Evolutionary conservation across 2,797 vertebrate species (phyloP).

Genomic region (Coregonus ussuriensis): DNA sequence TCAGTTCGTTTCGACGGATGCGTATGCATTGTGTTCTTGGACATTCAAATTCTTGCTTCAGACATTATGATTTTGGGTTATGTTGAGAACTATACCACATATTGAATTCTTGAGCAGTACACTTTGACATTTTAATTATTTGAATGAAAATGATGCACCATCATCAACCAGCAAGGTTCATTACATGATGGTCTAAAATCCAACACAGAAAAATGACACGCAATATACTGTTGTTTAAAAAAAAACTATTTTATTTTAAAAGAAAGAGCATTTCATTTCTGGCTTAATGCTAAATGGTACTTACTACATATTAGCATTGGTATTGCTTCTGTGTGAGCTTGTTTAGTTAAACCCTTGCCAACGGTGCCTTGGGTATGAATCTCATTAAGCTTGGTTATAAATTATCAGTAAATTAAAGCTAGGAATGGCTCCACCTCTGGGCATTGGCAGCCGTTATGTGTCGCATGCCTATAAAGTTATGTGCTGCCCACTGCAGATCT

Average conservation of each 20-base stretch:
- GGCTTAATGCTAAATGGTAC: conserved; percentile 27
- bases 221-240: too few relatives aligned
- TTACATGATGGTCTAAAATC: neutral
- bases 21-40: neutral
- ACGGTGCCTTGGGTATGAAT: conserved; percentile 47
- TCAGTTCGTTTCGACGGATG: neutral
- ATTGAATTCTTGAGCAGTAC: neutral
- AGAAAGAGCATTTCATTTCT: conserved; percentile 24
- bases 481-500: conserved; percentile 16
- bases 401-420: conserved; percentile 50
- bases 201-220: neutral
- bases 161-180: neutral
- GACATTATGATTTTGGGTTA: neutral
- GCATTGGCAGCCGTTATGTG: conserved; percentile 31
- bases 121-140: neutral
- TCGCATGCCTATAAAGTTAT: conserved; percentile 19
- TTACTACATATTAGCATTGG: conserved; percentile 45
- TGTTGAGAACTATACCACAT: neutral
- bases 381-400: conserved; percentile 61
- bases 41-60: neutral
- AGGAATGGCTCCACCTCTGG: conserved; percentile 41
- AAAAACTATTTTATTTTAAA: conserved; percentile 11
- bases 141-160: neutral
- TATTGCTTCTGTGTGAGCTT: conserved; percentile 40
- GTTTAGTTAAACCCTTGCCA: conserved; percentile 55